phyloP scores from a whole-genome alignment of 92 coral and sea anemone genomes.

The Nematostella vectensis region DNA sequence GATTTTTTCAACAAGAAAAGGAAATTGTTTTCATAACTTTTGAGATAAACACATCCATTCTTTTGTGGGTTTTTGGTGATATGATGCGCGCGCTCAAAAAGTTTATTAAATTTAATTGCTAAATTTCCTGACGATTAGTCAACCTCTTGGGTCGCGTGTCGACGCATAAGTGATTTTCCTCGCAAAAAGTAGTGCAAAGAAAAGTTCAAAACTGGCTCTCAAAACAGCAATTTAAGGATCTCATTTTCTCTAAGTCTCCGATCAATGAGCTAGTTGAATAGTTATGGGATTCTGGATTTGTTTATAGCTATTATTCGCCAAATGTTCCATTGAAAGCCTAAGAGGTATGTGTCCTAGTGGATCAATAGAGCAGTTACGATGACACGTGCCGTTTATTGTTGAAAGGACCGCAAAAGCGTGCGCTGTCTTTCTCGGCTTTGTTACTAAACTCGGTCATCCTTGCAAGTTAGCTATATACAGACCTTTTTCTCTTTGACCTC shows the following conservation, averaged over 20 bases:
- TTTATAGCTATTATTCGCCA: conserved; percentile 2
- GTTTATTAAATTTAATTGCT: neutral
- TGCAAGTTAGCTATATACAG: too few species aligned
- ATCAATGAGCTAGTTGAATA: too few species aligned
- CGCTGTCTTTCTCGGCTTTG: conserved; percentile 9
- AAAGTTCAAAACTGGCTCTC: neutral
- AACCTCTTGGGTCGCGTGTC: conserved; percentile 3
- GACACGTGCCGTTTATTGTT: conserved; percentile 60
- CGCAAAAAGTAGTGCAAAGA: neutral
- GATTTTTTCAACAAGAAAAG: too few species aligned
- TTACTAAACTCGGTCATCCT: neutral
- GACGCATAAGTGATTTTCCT: neutral
- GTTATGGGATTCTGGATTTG: too few species aligned
- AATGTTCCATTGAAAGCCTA: conserved; percentile 18
- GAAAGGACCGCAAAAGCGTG: conserved; percentile 18
- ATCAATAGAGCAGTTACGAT: conserved; percentile 11
- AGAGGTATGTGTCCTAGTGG: conserved; percentile 18
- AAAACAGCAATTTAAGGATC: too few species aligned
- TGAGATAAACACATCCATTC: too few species aligned
- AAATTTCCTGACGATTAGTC: neutral
- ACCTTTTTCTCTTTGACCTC: too few species aligned
- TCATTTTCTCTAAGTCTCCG: too few species aligned
- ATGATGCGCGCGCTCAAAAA: neutral
- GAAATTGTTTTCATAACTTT: too few species aligned
- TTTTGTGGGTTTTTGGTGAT: too few species aligned